A percentile compares a stretch with the other conserved stretches of the same genome.
Evolutionary conservation across 2,888 invertebrate species (phyloP).

Genomic region (Sturmia bella): DNA sequence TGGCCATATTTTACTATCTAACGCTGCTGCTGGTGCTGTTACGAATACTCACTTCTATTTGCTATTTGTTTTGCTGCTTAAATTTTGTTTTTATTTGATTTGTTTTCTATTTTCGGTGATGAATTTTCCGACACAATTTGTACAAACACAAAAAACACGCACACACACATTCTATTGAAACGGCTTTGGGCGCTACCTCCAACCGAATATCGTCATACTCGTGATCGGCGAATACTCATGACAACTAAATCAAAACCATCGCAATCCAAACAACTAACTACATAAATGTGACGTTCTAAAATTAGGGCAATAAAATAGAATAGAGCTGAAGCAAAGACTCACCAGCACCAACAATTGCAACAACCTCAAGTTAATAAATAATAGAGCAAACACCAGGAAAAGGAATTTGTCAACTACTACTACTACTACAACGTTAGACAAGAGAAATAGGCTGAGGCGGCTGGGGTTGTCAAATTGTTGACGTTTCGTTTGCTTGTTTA

Average conservation of each 20-base stretch:
- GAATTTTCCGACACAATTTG: constrained; percentile 50
- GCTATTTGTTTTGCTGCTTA: constrained; percentile 19
- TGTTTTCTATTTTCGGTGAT: constrained; percentile 43
- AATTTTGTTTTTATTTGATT: constrained; percentile 31
- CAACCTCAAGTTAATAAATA: constrained; percentile 26
- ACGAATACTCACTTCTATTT: background rate
- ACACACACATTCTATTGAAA: constrained; percentile 29
- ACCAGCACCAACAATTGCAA: constrained; percentile 45
- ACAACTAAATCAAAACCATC: constrained; percentile 29
- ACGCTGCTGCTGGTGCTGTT: background rate
- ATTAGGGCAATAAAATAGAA: constrained; percentile 59
- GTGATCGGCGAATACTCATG: constrained; percentile 31
- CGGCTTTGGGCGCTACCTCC: constrained; percentile 36
- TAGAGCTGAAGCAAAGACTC: constrained; percentile 19
- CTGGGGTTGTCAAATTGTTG: constrained; percentile 61
- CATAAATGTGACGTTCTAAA: constrained; percentile 66
- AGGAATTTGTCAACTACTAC: constrained; percentile 41
- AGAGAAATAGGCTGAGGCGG: constrained; percentile 25
- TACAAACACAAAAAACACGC: constrained; percentile 14
- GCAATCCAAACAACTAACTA: constrained; percentile 37
- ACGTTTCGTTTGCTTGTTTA: constrained; percentile 61
- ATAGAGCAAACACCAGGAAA: constrained; percentile 30
- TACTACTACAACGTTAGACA: constrained; percentile 22
- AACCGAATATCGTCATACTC: constrained; percentile 24
- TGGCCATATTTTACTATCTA: constrained; percentile 34